Conservation (phyloP, 2,113 vertebrate species). For the Prolemur simus region DNA sequence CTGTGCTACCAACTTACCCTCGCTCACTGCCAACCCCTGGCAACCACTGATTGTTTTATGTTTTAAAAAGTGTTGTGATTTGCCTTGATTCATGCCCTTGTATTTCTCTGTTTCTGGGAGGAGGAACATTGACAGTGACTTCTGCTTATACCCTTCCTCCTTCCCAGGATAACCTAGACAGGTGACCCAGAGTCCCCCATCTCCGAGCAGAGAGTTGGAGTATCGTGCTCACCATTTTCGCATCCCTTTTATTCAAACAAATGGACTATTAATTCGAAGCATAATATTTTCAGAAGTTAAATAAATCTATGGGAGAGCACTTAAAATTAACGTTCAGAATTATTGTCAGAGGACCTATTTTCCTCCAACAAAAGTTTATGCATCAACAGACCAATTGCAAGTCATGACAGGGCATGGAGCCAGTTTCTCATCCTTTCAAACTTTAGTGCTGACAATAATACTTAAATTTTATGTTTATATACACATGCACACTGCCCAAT, state of each 20-base stretch:
- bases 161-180: neutral
- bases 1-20: neutral
- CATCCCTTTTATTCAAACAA: conserved; percentile 47
- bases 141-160: neutral
- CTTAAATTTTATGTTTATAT: conserved; percentile 4
- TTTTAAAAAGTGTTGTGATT: neutral
- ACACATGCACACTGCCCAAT: neutral
- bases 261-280: conserved; percentile 61
- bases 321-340: conserved; percentile 71
- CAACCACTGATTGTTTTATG: neutral
- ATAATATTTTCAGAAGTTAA: conserved; percentile 54
- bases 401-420: neutral
- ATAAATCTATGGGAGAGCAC: conserved; percentile 49
- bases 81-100: neutral
- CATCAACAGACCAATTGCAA: conserved; percentile 25
- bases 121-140: no score
- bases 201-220: neutral
- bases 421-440: conserved; percentile 34
- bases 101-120: neutral
- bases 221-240: neutral
- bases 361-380: conserved; percentile 49
- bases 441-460: conserved; percentile 25
- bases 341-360: conserved; percentile 54
- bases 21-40: neutral
- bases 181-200: neutral